phyloP scores from a whole-genome alignment of 2,797 vertebrate species.

The Micrastur ruficollis region DNA sequence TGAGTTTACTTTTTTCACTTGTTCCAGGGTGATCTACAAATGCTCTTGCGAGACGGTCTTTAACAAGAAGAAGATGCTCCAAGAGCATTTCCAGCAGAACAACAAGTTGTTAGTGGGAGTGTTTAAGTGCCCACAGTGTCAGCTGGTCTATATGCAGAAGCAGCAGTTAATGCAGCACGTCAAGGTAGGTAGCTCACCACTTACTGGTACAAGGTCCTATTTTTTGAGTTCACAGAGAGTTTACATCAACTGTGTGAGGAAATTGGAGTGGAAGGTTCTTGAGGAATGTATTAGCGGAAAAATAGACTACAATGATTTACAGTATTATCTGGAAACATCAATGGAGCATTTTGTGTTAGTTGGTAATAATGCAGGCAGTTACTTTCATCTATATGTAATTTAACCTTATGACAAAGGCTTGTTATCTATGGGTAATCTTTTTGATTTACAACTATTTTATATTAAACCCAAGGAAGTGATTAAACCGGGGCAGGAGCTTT shows the following conservation, averaged over 20 bases:
- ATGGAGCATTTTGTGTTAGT: neutral
- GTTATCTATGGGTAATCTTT: neutral
- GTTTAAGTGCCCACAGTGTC: slow-evolving; percentile 95
- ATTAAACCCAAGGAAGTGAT: neutral
- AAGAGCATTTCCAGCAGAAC: slow-evolving; percentile 93
- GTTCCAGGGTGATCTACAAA: slow-evolving; percentile 91
- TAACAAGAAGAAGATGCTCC: slow-evolving; percentile 90
- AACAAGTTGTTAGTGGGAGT: slow-evolving; percentile 84
- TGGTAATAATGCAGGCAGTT: neutral
- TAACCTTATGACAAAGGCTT: neutral
- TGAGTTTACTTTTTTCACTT: neutral
- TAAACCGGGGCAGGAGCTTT: neutral
- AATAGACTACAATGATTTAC: neutral
- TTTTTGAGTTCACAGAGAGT: neutral
- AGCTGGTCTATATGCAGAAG: slow-evolving; percentile 90
- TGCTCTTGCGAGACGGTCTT: slow-evolving; percentile 94
- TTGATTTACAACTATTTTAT: neutral
- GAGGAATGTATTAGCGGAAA: neutral
- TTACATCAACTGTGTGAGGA: neutral
- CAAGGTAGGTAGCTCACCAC: slow-evolving; percentile 80
- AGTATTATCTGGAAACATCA: neutral
- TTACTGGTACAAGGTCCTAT: neutral
- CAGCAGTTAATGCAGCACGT: slow-evolving; percentile 91
- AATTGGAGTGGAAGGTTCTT: neutral
- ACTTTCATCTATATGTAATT: neutral